Base-by-base conservation (phyloP, 2,888 invertebrate species). In the Eupithecia insigniata region DNA sequence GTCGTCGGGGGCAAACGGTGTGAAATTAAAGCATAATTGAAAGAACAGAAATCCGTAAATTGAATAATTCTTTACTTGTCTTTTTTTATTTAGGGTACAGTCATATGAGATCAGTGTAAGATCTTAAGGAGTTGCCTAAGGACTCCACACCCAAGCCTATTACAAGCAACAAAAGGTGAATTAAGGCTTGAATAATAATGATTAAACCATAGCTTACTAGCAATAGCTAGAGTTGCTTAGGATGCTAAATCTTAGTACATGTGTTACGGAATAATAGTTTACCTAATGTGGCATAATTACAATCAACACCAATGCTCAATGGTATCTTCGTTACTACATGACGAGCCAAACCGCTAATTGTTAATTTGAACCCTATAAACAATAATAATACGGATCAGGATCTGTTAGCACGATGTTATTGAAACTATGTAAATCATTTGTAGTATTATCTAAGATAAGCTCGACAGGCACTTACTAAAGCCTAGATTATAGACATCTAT, bases 11-110 rank as follows among this genome's bases (percentile, higher is more conserved):
- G 69, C 72, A 74, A 76, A 74, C 72, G 70, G 72, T 66, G 12
- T 71, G 81, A 87, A 84, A 87, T 87, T 87, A 86, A 84, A 80
- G 76, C 80, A 79, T 81, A 83, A 86, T 87, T 76, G 71, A 32
- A 32, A 5, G 5, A 32, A 32, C 2, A 32, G 5, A 32, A 32
- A 32, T n/a, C n/a, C n/a, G n/a, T n/a, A n/a, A n/a, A n/a, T n/a
- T n/a, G n/a, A n/a, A n/a, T n/a, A n/a, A n/a, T n/a, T n/a, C n/a
- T n/a, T n/a, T n/a, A n/a, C n/a, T n/a, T n/a, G n/a, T n/a, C n/a
- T n/a, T n/a, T n/a, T n/a, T n/a, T n/a, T n/a, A n/a, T n/a, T n/a
- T n/a, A n/a, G n/a, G n/a, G n/a, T n/a, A n/a, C n/a, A n/a, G n/a
- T n/a, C n/a, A n/a, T n/a, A n/a, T n/a, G n/a, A n/a, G n/a, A n/a